These are phyloP conservation scores for Hoplodrina ambigua DNA, from an alignment of 2,888 invertebrate genomes.

Conservation along the genomic window DNA sequence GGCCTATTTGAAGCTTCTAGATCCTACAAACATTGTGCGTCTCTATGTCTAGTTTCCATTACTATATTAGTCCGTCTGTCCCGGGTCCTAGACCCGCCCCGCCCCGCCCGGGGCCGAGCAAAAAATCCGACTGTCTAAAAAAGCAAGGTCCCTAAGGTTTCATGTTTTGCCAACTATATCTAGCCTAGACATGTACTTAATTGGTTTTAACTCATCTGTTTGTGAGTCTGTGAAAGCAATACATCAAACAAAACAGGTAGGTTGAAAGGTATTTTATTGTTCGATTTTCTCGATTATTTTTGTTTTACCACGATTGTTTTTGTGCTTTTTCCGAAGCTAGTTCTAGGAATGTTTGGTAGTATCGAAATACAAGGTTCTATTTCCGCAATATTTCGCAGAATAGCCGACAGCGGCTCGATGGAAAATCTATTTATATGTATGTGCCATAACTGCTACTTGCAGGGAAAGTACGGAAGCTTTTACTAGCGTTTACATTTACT, in stretches of 20 bases:
- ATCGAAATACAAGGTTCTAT: constrained; percentile 44
- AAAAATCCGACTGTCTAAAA: constrained; percentile 55
- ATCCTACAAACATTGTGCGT: constrained; percentile 52
- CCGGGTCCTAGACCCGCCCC: constrained; percentile 30
- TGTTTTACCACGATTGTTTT: neutral
- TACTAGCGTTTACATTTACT: constrained; percentile 1
- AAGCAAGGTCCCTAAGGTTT: constrained; percentile 49
- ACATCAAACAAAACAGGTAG: neutral
- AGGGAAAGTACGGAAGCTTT: constrained; percentile 16
- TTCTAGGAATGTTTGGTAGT: constrained; percentile 7
- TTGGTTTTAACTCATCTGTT: constrained; percentile 59
- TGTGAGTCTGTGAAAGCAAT: constrained; percentile 11
- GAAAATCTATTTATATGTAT: constrained; percentile 32
- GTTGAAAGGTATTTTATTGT: neutral
- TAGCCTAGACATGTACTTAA: constrained; percentile 60
- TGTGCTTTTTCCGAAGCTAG: neutral
- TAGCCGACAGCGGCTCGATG: constrained; percentile 19
- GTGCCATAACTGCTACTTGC: constrained; percentile 14
- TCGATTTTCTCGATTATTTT: neutral
- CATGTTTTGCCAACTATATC: constrained; percentile 52
- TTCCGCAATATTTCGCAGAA: constrained; percentile 36
- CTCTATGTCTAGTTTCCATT: constrained; percentile 54
- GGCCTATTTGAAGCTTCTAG: constrained; percentile 17
- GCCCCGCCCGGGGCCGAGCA: constrained; percentile 26
- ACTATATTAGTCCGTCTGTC: constrained; percentile 61